These are phyloP conservation scores for Oscheius sp. DNA, from an alignment of 2,888 invertebrate genomes.

Conservation along the genomic window DNA sequence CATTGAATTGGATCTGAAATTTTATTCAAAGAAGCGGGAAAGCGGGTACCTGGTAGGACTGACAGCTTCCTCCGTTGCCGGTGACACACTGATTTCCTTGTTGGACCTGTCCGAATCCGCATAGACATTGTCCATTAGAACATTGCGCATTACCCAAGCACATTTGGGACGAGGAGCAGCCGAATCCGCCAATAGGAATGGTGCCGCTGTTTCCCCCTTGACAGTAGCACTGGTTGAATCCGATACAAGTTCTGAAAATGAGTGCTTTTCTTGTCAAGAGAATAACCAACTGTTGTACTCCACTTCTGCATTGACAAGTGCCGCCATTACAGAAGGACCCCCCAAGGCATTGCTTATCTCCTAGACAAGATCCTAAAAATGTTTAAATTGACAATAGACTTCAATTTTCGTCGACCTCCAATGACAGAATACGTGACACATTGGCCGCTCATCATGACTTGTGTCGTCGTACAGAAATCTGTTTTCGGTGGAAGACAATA, in stretches of 20 bases:
- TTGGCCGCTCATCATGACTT: constrained; percentile 15
- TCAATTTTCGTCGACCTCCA: background rate
- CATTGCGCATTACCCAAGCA: constrained; percentile 43
- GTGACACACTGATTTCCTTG: background rate
- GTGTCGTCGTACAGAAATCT: constrained; percentile 6
- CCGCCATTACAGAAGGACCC: constrained; percentile 18
- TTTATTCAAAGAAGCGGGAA: background rate
- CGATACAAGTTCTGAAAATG: background rate
- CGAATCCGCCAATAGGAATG: constrained; percentile 46
- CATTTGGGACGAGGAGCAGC: constrained; percentile 54
- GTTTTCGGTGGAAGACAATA: constrained; percentile 19
- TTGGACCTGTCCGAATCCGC: background rate
- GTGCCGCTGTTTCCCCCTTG: constrained; percentile 43
- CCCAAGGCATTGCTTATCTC: constrained; percentile 30
- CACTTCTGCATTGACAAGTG: constrained; percentile 4
- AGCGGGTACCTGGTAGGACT: constrained; percentile 23
- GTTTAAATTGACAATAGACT: background rate
- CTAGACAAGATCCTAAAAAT: constrained; percentile 1
- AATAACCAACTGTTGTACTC: constrained; percentile 3
- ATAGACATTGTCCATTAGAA: constrained; percentile 13
- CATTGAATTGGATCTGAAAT: constrained; percentile 7
- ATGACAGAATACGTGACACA: background rate
- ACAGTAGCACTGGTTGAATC: constrained; percentile 10
- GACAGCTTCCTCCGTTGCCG: background rate
- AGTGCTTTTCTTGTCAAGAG: too few species aligned